Conservation (phyloP, 1,140 invertebrate genomes). For the Leucophenga varia region DNA sequence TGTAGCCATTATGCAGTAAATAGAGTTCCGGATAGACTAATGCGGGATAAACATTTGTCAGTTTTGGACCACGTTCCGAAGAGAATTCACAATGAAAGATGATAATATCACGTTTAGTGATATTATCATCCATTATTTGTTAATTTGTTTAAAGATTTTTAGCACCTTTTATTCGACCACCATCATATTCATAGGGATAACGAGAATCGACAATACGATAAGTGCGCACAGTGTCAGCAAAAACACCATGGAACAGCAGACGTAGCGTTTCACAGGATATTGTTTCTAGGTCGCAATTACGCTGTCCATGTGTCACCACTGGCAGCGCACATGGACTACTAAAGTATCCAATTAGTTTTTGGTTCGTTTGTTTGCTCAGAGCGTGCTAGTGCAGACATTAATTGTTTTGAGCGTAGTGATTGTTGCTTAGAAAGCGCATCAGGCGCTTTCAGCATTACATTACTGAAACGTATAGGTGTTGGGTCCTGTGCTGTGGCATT, state of each 20-base stretch:
- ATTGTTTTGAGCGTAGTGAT: slow-evolving; percentile 27
- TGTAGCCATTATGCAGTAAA: slow-evolving; percentile 92
- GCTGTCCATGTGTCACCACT: slow-evolving; percentile 67
- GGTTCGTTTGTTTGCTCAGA: slow-evolving; percentile 59
- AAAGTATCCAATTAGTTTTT: slow-evolving; percentile 83
- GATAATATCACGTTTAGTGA: slow-evolving; percentile 70
- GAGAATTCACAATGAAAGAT: slow-evolving; percentile 99
- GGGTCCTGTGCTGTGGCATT: no score
- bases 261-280: slow-evolving; percentile 78
- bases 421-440: no score
- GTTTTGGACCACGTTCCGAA: slow-evolving; percentile 86
- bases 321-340: slow-evolving; percentile 79
- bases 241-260: slow-evolving; percentile 69
- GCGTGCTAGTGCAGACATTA: slow-evolving; percentile 43
- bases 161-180: slow-evolving; percentile 90
- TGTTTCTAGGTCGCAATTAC: slow-evolving; percentile 83
- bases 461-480: no score
- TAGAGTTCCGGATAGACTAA: slow-evolving; percentile 95
- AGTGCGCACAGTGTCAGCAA: slow-evolving; percentile 61
- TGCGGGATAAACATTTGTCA: slow-evolving; percentile 84
- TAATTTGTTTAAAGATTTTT: slow-evolving; percentile 82
- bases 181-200: slow-evolving; percentile 97
- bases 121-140: slow-evolving; percentile 63
- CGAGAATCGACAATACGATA: slow-evolving; percentile 78
- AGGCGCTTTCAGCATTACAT: no score